phyloP scores from a whole-genome alignment of 2,797 vertebrate species.

The Lerista edwardsae region DNA sequence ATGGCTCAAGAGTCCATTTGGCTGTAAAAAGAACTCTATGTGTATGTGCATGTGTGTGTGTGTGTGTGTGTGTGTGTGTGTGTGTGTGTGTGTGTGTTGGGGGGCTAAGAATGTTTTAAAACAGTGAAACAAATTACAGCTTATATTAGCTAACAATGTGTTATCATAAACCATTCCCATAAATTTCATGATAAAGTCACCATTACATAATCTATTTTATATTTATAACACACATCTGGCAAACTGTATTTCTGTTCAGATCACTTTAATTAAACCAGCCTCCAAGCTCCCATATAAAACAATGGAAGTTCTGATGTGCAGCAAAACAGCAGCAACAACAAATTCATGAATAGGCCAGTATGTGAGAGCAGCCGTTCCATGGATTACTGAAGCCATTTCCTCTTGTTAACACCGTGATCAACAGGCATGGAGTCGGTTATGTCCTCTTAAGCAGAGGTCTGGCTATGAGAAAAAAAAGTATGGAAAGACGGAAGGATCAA shows the following conservation, averaged over 20 bases:
- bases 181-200: slow-evolving; percentile 76
- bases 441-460: slow-evolving; percentile 14
- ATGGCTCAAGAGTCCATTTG: slow-evolving; percentile 69
- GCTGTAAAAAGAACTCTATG: slow-evolving; percentile 43
- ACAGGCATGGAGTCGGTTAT: neutral
- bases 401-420: slow-evolving; percentile 46
- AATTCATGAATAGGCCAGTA: slow-evolving; percentile 61
- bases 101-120: slow-evolving; percentile 60
- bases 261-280: slow-evolving; percentile 81
- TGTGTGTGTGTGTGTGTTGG: neutral
- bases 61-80: neutral
- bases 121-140: slow-evolving; percentile 77
- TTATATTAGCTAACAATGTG: slow-evolving; percentile 78
- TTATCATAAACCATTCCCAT: slow-evolving; percentile 75
- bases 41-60: neutral
- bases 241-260: slow-evolving; percentile 74
- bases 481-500: neutral
- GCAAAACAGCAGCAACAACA: slow-evolving; percentile 52
- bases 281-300: slow-evolving; percentile 76
- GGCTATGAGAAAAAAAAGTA: neutral
- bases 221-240: slow-evolving; percentile 80
- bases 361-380: slow-evolving; percentile 50
- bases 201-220: slow-evolving; percentile 77
- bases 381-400: slow-evolving; percentile 50
- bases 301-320: slow-evolving; percentile 60